Evolutionary conservation across 2,797 vertebrate species (phyloP), one percentile per base, ranked within the genome.

Genomic region (Gymnopithys bicolor): DNA sequence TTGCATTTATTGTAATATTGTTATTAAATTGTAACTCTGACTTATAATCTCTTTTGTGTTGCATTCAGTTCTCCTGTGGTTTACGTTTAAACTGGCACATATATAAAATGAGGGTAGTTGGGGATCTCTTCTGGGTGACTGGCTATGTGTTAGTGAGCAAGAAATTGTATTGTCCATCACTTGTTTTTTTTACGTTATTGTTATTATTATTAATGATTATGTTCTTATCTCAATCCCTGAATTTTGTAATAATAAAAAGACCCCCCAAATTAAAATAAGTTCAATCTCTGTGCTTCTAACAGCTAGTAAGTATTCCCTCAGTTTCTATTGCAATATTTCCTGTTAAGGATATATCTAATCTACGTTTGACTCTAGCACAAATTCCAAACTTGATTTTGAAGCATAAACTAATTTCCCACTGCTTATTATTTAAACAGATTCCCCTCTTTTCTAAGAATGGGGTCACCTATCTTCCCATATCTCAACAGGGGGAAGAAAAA

Each of bases 291-390:
- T 70, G 76, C 87, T 80, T 45, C 5, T 43, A 95, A 69, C 63
- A 87, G 53, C 80, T 90, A 94, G 51, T 52, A 95, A 94, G 73
- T 93, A 89, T 79, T 95, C 87, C 86, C 78, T 84, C 62, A 30
- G 95, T 97, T 97, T 97, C 95, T 95, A 96, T 95, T 90, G 95
- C 82, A 92, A 96, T 94, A 89, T 39, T 91, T 90, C 62, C 64
- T 88, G 81, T 77, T 89, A 94, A 94, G 87, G 66, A 70, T 77
- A 90, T 70, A 73, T 64, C 33, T 77, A 93, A 94, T 96, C 74
- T 81, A 64, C 76, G 88, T 95, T 96, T 95, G 80, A 27, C 33
- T 97, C 27, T 83, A 84, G 84, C 86, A 91, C 62, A 91, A 85
- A 95, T 96, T 94, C 66, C 75, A 93, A 80, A 66, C 74, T 70